Evolutionary conservation across 1,140 invertebrate species (phyloP), one percentile per base, ranked within the genome.

Genomic region (Solenopsis invicta): DNA sequence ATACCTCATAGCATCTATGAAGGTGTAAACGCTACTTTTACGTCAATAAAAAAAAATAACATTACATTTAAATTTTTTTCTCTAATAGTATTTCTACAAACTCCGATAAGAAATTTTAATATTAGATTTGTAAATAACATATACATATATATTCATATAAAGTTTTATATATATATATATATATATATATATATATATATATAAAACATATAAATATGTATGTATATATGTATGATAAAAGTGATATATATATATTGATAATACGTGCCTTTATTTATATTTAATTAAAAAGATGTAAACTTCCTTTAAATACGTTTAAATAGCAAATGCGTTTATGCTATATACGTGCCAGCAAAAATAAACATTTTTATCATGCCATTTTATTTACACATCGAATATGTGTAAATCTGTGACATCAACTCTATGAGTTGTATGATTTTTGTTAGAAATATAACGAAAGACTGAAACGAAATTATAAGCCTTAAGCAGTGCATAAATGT

Each of bases 1-100:
- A 88, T 91, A 74, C 85, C 84, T 88, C 89, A 90, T 91, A 91
- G 89, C 77, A 91, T 91, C 89, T 91, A 91, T 90, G 90, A 90
- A 89, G 80, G 52, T 91, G 89, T 89, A 91, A 90, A 66, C 67
- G 82, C 71, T 86, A 69, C 66, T 87, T 90, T 91, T 89, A 86
- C 77, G 77, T 87, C 67, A 89, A 91, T 89, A 89, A 91, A 89
- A 89, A 91, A 89, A 89, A 78, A 52, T 21, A 61, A 56, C 74
- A 87, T 74, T 52, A 87, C 69, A 87, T 88, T 90, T 89, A 85
- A 50, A 34, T 59, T 90, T 87, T 84, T 48, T 90, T 85, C 77
- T 21, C 72, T 69, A 62, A 34, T 87, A 56, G 67, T 76, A 77
- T 81, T 75, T 87, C 50, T 78, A 41, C 10, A 21, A 72, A 18